These are phyloP conservation scores for Lophius piscatorius DNA, from an alignment of 2,113 vertebrate genomes.

Conservation along the genomic window DNA sequence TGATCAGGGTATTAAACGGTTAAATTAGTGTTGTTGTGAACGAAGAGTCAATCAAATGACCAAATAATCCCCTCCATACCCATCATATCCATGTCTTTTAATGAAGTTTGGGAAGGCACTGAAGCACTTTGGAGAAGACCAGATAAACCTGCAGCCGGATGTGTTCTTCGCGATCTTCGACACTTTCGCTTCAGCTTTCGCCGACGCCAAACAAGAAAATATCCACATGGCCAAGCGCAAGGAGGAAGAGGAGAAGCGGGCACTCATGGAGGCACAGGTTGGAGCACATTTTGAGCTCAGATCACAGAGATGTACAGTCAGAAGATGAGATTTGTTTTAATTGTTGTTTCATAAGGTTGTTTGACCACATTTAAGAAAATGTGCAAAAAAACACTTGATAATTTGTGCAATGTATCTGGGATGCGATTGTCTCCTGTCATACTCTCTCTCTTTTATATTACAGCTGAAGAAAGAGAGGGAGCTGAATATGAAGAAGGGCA, in stretches of 20 bases:
- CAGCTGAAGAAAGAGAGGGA: constrained; percentile 56
- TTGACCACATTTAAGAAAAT: too few relatives aligned
- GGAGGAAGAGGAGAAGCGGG: constrained; percentile 61
- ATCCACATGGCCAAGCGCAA: constrained; percentile 37
- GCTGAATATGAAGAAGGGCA: constrained; percentile 36
- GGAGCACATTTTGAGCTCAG: background rate
- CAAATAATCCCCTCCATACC: background rate
- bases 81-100: background rate
- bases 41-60: too few relatives aligned
- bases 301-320: background rate
- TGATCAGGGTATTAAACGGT: too few relatives aligned
- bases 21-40: too few relatives aligned
- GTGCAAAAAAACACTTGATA: too few relatives aligned
- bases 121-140: constrained; percentile 56
- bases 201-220: constrained; percentile 59
- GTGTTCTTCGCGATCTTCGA: constrained; percentile 62
- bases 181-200: constrained; percentile 46
- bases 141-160: constrained; percentile 43
- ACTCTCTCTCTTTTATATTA: background rate
- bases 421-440: too few relatives aligned
- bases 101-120: constrained; percentile 55
- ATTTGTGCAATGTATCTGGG: too few relatives aligned
- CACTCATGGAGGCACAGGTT: constrained; percentile 53
- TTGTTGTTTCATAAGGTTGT: too few relatives aligned
- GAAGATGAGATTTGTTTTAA: too few relatives aligned